Percentiles rank a stretch among this genome's conserved stretches.
phyloP scores from a whole-genome alignment of 2,113 vertebrate genomes.

The Caranx melampygus region DNA sequence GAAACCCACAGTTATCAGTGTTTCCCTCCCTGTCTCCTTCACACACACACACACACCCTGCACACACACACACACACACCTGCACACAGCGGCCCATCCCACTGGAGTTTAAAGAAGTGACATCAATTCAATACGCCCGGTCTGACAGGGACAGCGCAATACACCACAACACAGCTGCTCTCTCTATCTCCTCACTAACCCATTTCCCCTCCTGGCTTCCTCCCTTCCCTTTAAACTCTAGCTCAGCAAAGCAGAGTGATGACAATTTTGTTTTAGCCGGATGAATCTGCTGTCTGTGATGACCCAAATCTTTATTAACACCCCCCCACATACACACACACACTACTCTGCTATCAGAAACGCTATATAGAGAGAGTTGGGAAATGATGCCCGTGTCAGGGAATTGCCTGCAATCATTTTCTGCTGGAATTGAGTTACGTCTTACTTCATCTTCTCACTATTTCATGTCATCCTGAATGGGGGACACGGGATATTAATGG shows the following conservation, averaged over 20 bases:
- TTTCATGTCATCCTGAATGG: slow-evolving; percentile 21
- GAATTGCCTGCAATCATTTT: slow-evolving; percentile 49
- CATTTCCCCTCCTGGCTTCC: slow-evolving; percentile 71
- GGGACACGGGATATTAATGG: slow-evolving; percentile 4
- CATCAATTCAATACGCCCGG: slow-evolving; percentile 72
- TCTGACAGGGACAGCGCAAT: slow-evolving; percentile 68
- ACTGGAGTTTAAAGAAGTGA: slow-evolving; percentile 68
- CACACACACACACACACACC: slow-evolving; percentile 14
- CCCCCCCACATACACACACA: neutral
- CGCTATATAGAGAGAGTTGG: slow-evolving; percentile 20
- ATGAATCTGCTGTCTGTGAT: slow-evolving; percentile 72
- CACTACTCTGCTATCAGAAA: slow-evolving; percentile 38
- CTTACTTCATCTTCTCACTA: neutral
- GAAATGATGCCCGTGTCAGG: slow-evolving; percentile 54
- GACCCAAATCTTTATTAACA: slow-evolving; percentile 70
- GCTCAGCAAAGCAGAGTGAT: slow-evolving; percentile 71
- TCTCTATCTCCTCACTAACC: slow-evolving; percentile 62
- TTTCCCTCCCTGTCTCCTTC: neutral
- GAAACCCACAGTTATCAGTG: slow-evolving; percentile 48
- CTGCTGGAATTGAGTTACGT: slow-evolving; percentile 47
- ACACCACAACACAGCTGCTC: slow-evolving; percentile 70
- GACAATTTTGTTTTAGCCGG: slow-evolving; percentile 74
- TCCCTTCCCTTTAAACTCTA: slow-evolving; percentile 63
- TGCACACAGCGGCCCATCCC: slow-evolving; percentile 43
- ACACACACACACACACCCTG: neutral